Conservation (phyloP, 2,113 vertebrate species). For the Macquaria ambigua region DNA sequence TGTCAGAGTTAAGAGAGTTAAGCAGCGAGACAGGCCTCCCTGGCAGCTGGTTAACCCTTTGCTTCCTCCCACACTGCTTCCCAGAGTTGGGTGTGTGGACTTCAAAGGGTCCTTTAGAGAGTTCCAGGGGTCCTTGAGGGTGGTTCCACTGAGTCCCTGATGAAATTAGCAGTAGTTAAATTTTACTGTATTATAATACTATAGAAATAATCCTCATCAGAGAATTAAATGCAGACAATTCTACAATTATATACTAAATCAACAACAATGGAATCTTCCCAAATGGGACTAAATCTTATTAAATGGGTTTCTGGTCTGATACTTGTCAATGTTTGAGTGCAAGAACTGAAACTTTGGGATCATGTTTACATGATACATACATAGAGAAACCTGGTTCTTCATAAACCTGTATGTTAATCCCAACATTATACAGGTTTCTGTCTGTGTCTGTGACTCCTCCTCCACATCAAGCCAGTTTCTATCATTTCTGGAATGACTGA, state of each 20-base stretch:
- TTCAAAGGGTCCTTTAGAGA: constrained; percentile 16
- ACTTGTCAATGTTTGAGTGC: not conserved
- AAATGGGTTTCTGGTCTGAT: not conserved
- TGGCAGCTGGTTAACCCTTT: constrained; percentile 51
- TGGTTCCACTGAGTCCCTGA: not conserved
- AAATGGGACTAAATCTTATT: constrained; percentile 40
- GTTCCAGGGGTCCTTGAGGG: not conserved
- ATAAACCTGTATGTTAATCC: not conserved
- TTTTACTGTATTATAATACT: not conserved
- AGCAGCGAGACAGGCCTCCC: constrained; percentile 9
- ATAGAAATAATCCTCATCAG: constrained; percentile 22
- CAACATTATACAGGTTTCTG: not conserved
- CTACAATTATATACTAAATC: constrained; percentile 22
- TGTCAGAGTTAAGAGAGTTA: constrained; percentile 50
- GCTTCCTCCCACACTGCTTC: not conserved
- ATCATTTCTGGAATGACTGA: not conserved
- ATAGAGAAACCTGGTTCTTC: not conserved
- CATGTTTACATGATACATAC: not conserved
- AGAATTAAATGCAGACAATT: constrained; percentile 28
- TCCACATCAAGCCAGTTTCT: not conserved
- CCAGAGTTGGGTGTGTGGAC: not conserved
- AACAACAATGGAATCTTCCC: constrained; percentile 10
- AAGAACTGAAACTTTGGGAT: not conserved
- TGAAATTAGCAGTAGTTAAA: constrained; percentile 29
- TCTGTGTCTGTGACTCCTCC: not conserved